Evolutionary conservation across 2,888 invertebrate species (phyloP), one percentile per base, ranked within the genome.

Genomic region (Acronicta aceris): DNA sequence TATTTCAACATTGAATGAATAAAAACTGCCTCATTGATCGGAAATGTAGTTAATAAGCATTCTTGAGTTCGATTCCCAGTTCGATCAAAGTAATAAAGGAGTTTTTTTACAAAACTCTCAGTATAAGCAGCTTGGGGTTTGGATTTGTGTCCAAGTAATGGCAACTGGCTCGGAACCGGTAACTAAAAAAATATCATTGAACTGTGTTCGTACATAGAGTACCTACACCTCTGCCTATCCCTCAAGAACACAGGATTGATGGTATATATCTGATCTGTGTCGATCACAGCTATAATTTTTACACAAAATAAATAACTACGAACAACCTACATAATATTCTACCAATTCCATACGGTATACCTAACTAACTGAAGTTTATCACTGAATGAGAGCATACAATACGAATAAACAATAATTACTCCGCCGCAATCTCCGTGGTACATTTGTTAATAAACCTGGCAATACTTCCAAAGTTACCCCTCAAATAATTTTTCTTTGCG

Each of bases 371-470:
- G 43, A 53, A 51, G 47, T 62, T 62, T 70, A 74, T 74, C 54
- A 60, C 54, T 51, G 63, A 49, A 52, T 53, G 53, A 62, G 42
- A 59, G 62, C 48, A 50, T 60, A 65, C 63, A 64, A 53, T 51
- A 50, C 59, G 43, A 57, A 81, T 83, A 84, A 83, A 86, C 82
- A 71, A 81, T 76, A 85, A 87, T 87, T 84, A 79, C 76, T 78
- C 72, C 52, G 62, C 79, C 83, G 76, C 82, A 88, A 88, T 87
- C 85, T 89, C 81, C 74, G 73, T 76, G 81, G 82, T 65, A 84
- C 85, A 84, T 88, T 87, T 83, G 85, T 88, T 89, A 90, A 93
- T 92, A 92, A 92, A 90, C 88, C 84, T 86, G 81, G 77, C 81
- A 85, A 82, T 84, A 78, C 82, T 83, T 83, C 80, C 81, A 82